Conservation (phyloP, 2,797 vertebrate genomes). For the Hydrocynus forskahlii region DNA sequence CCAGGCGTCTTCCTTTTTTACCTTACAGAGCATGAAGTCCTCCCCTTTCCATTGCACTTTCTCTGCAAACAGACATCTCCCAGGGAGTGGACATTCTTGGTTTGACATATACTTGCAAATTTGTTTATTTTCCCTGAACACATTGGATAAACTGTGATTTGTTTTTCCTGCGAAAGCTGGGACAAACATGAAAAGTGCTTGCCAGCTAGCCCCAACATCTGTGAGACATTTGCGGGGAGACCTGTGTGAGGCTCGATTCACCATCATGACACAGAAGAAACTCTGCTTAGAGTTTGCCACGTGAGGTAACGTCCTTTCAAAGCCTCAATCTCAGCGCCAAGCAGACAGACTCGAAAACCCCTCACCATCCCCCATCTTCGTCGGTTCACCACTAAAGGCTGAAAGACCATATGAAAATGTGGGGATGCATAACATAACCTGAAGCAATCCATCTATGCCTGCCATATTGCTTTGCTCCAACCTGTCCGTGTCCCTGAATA, state of each 20-base stretch:
- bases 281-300: conserved; percentile 70
- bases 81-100: conserved; percentile 54
- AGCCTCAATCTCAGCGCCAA: conserved; percentile 27
- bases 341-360: conserved; percentile 20
- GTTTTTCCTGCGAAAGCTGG: conserved; percentile 38
- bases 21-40: conserved; percentile 10
- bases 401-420: conserved; percentile 8
- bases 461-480: not conserved
- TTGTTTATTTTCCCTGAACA: conserved; percentile 62
- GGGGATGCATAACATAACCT: not conserved
- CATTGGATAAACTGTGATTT: conserved; percentile 56
- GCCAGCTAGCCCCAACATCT: conserved; percentile 67
- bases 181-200: conserved; percentile 55
- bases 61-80: conserved; percentile 27
- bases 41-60: conserved; percentile 1
- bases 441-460: not conserved
- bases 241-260: conserved; percentile 71
- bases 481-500: not conserved
- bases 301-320: conserved; percentile 79
- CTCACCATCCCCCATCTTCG: not conserved
- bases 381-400: conserved; percentile 25
- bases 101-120: conserved; percentile 58
- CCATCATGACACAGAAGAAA: conserved; percentile 74
- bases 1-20: not conserved
- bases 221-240: conserved; percentile 75